Evolutionary conservation across 1,140 invertebrate species (phyloP).

Genomic region (Drosophila ironensis): DNA sequence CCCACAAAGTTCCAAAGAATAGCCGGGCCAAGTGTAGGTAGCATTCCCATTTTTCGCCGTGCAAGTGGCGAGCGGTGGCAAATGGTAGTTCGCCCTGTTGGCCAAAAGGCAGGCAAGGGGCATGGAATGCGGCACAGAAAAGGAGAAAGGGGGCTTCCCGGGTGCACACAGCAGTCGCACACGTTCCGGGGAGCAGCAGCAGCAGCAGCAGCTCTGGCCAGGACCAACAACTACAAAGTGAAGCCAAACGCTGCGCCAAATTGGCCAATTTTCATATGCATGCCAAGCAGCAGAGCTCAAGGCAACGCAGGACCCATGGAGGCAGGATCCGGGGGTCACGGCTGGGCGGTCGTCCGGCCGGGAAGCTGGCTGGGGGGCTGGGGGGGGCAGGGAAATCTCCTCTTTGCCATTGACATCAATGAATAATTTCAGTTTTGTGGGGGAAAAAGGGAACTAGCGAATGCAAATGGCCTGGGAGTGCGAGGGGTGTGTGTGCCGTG

Average conservation of each 20-base stretch:
- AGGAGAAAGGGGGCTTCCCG: no score
- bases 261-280: conserved; percentile 74
- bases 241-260: conserved; percentile 63
- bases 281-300: conserved; percentile 40
- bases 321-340: background rate
- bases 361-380: background rate
- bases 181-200: background rate
- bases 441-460: no score
- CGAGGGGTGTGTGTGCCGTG: background rate
- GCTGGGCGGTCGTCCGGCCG: background rate
- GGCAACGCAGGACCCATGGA: conserved; percentile 19
- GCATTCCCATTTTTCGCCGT: background rate
- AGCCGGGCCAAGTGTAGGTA: no score
- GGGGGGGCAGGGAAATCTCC: conserved; percentile 17
- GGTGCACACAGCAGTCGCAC: no score
- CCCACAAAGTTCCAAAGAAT: no score
- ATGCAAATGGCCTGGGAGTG: background rate
- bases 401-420: conserved; percentile 65
- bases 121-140: background rate
- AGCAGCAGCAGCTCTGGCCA: background rate
- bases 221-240: conserved; percentile 28
- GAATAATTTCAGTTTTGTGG: conserved; percentile 29
- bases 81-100: background rate
- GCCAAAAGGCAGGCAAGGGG: background rate
- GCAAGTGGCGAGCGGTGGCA: background rate